A percentile compares a stretch with the other conserved stretches of the same genome.
Evolutionary conservation across 2,888 invertebrate genomes (phyloP).

Genomic region (Zaprionus bogoriensis): DNA sequence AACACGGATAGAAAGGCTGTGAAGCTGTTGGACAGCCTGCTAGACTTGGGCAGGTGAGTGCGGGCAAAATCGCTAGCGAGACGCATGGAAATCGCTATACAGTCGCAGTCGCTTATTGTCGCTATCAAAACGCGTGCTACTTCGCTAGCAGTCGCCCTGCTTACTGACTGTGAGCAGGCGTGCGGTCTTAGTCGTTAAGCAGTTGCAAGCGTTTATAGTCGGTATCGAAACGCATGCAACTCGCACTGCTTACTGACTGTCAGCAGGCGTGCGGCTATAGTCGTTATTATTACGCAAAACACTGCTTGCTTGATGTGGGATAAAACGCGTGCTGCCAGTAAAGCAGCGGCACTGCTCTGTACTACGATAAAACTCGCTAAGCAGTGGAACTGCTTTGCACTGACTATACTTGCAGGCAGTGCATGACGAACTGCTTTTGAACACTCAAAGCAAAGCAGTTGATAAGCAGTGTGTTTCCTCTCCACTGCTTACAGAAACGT

Average conservation of each 20-base stretch:
- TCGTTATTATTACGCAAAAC: too few relatives aligned
- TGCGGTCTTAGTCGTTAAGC: background rate
- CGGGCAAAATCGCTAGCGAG: background rate
- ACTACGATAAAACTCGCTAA: too few relatives aligned
- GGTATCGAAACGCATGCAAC: background rate
- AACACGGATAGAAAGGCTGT: constrained; percentile 85
- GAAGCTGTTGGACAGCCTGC: constrained; percentile 91
- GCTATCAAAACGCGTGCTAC: background rate
- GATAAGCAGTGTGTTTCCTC: background rate
- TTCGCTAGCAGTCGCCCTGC: background rate
- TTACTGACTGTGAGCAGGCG: background rate
- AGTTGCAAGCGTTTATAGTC: background rate
- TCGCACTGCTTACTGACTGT: background rate
- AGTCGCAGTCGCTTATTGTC: background rate
- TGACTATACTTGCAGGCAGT: background rate
- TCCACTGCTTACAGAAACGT: constrained; percentile 87
- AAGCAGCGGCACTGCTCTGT: too few relatives aligned
- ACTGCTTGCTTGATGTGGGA: too few relatives aligned
- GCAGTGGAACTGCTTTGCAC: background rate
- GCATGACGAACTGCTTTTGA: background rate
- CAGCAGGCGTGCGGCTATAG: too few relatives aligned
- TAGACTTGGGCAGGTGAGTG: constrained; percentile 93
- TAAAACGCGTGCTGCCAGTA: background rate
- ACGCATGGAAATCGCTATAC: constrained; percentile 11
- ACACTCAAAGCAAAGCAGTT: background rate